Evolutionary conservation across 2,113 vertebrate species (phyloP).

Genomic region (Mandrillus leucophaeus): DNA sequence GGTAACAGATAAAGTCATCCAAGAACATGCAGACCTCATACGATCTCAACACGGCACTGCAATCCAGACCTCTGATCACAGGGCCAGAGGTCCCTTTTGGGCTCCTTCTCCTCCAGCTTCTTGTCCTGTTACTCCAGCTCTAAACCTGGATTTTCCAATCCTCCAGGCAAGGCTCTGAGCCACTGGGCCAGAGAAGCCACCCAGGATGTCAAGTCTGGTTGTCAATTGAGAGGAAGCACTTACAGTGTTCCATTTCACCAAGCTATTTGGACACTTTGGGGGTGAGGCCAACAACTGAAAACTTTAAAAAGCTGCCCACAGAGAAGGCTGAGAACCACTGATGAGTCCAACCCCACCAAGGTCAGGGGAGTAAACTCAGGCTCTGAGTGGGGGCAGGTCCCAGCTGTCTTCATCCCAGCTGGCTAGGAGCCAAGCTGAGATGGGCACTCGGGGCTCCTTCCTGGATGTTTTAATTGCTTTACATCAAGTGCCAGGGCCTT

Average conservation of each 20-base stretch:
- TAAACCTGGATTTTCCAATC: not conserved
- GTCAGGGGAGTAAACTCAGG: not conserved
- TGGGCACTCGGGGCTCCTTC: not conserved
- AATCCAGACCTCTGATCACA: not conserved
- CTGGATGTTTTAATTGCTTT: not conserved
- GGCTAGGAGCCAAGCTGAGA: not conserved
- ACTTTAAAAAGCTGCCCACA: not conserved
- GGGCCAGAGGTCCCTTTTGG: not conserved
- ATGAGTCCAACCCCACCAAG: not conserved
- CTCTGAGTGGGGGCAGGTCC: not conserved
- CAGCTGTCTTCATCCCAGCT: not conserved
- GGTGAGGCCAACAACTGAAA: not conserved
- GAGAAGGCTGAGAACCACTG: not conserved
- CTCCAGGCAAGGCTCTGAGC: not conserved
- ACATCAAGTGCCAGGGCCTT: not conserved
- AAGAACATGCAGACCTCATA: not conserved
- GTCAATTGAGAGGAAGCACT: not conserved
- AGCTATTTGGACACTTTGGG: not conserved
- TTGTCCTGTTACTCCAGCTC: not conserved
- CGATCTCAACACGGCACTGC: not conserved
- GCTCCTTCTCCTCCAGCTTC: not conserved
- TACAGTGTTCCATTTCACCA: not conserved
- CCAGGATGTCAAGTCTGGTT: not conserved
- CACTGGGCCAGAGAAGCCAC: not conserved
- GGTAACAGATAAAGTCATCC: not conserved